Conservation (phyloP, 1,140 invertebrate genomes). For the Globodera ellingtonae region DNA sequence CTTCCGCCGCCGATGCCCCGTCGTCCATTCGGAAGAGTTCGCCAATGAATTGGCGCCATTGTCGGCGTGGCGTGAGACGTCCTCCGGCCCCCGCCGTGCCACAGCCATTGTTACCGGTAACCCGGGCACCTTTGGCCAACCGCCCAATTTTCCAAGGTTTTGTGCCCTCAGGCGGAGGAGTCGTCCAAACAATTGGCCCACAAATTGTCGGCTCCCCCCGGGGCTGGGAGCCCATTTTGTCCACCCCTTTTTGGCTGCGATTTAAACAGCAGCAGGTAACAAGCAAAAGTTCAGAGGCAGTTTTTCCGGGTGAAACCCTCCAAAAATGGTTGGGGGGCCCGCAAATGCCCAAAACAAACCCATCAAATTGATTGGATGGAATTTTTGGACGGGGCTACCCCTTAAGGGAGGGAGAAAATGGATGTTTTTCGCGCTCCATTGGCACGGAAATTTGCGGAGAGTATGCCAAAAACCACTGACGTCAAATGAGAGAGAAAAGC, state of each 20-base stretch:
- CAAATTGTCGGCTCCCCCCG: constrained; percentile 2
- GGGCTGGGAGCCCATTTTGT: neutral
- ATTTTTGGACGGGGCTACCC: too few relatives aligned
- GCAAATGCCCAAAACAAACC: too few relatives aligned
- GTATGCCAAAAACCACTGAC: too few relatives aligned
- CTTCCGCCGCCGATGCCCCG: too few relatives aligned
- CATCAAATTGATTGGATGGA: too few relatives aligned
- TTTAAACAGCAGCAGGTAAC: neutral
- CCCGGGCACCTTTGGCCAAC: neutral
- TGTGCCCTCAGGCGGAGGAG: constrained; percentile 4
- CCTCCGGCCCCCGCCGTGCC: neutral
- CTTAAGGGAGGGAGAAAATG: too few relatives aligned
- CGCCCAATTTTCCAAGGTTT: neutral
- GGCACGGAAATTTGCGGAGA: too few relatives aligned
- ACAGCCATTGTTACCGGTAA: neutral
- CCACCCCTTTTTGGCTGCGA: neutral
- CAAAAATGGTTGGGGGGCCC: neutral
- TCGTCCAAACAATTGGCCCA: neutral
- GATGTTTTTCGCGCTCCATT: too few relatives aligned
- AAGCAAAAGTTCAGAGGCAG: too few relatives aligned
- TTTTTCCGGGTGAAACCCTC: neutral
- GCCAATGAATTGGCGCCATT: constrained; percentile 5
- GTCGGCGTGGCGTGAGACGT: neutral
- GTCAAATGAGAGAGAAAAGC: too few relatives aligned
- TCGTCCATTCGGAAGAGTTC: constrained; percentile 12